These are phyloP conservation scores for Belgica antarctica DNA, from an alignment of 2,888 invertebrate genomes.

Conservation along the genomic window DNA sequence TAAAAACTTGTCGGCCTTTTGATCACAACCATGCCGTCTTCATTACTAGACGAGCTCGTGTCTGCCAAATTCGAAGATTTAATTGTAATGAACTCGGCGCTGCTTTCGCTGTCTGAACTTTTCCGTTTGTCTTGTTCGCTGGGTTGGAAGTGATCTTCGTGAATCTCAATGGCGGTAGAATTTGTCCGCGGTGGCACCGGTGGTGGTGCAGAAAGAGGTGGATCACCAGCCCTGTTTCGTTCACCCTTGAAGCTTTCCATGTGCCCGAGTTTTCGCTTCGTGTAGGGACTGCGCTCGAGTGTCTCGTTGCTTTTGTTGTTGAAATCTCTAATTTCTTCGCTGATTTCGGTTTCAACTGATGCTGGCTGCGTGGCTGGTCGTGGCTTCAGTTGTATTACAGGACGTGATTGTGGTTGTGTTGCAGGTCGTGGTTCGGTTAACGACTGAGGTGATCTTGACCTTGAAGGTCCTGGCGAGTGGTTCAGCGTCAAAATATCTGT, in stretches of 20 bases:
- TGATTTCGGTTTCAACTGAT: neutral
- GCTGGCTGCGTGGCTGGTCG: neutral
- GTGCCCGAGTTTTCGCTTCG: constrained; percentile 4
- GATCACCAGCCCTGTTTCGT: neutral
- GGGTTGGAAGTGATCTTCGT: constrained; percentile 38
- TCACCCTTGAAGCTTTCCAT: constrained; percentile 14
- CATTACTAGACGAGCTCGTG: neutral
- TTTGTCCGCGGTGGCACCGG: neutral
- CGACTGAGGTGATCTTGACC: too few relatives aligned
- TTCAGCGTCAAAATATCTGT: constrained; percentile 18
- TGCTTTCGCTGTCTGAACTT: neutral
- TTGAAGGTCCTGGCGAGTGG: constrained; percentile 3
- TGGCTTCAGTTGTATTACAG: too few relatives aligned
- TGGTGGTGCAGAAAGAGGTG: neutral
- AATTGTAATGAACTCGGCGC: constrained; percentile 38
- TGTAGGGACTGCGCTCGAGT: constrained; percentile 29
- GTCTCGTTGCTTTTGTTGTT: neutral
- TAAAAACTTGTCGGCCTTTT: constrained; percentile 28
- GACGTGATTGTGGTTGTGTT: too few relatives aligned
- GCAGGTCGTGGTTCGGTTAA: too few relatives aligned
- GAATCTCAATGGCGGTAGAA: constrained; percentile 18
- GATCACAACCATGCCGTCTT: neutral
- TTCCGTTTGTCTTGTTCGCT: neutral
- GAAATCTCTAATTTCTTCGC: constrained; percentile 29
- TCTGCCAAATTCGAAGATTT: constrained; percentile 16